Base-by-base conservation (phyloP, 2,888 invertebrate genomes). In the Schrankia costaestrigalis region DNA sequence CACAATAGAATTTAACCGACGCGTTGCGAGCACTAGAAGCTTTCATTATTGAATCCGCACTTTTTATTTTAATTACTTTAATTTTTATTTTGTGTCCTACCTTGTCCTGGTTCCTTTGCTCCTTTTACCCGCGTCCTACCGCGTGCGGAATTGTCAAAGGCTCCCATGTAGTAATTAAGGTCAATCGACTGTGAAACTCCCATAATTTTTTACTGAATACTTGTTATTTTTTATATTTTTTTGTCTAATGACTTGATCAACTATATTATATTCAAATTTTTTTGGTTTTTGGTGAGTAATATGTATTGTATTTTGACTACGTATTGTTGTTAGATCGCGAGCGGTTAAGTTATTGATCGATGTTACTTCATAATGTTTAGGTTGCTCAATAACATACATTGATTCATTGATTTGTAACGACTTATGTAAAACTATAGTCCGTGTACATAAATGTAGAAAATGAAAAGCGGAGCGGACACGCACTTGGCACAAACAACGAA, bases 401-500 rank as follows among this genome's bases (percentile, higher is more conserved):
- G 21, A 14, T 21, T 6, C 12, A 31, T 26, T 36, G 19, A 44
- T 33, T 39, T n/a, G 18, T 30, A 31, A 33, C 22, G 26, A 39
- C 26, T 30, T 38, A 42, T 46, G 18, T 35, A 27, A 38, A 46
- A 49, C 31, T 39, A 50, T 32, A 52, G 61, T 57, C 45, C 54
- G 44, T 57, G 12, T 14, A 9, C 11, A 27, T 40, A 14, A 29
- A 30, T 39, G 6, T 33, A 62, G 65, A 64, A 68, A 73, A 63
- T 52, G 68, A 64, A 71, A 76, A 76, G 78, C 63, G 56, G 77
- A 78, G 79, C 80, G 79, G 77, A 79, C 79, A 80, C 76, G 72
- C 71, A 68, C 56, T 56, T 61, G 66, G 56, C 48, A 52, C 50
- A 53, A 47, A 51, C 54, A 55, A 46, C 57, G 49, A 44, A 56